Conservation (phyloP, 2,888 invertebrate genomes). For the Brachyptera putata region DNA sequence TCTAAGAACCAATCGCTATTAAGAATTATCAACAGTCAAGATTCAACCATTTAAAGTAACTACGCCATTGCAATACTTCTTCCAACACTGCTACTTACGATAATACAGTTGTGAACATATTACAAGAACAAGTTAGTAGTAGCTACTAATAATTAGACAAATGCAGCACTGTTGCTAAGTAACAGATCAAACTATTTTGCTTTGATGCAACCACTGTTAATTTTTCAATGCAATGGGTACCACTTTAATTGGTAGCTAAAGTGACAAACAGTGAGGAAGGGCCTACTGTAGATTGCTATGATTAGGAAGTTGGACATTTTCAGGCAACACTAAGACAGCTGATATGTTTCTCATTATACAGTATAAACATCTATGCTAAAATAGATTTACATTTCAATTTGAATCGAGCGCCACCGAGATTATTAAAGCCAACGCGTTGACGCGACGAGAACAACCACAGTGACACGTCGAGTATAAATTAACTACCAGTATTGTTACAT, state of each 20-base stretch:
- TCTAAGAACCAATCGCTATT: not conserved
- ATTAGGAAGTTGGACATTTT: slow-evolving; percentile 14
- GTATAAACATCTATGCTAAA: slow-evolving; percentile 10
- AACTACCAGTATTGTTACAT: slow-evolving; percentile 30
- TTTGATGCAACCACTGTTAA: not conserved
- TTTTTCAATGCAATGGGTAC: no score
- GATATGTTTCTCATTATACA: slow-evolving; percentile 19
- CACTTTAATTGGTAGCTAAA: no score
- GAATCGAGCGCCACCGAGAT: slow-evolving; percentile 13
- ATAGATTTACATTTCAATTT: slow-evolving; percentile 13
- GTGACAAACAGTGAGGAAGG: no score
- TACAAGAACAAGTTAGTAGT: not conserved
- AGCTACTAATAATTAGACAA: no score
- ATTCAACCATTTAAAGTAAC: no score
- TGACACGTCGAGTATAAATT: slow-evolving; percentile 24
- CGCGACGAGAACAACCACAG: slow-evolving; percentile 23
- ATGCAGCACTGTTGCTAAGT: no score
- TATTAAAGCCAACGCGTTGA: slow-evolving; percentile 14
- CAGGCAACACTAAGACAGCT: slow-evolving; percentile 10
- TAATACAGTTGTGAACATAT: no score
- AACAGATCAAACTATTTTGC: not conserved
- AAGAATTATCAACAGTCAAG: not conserved
- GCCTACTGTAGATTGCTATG: no score
- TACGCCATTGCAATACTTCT: no score
- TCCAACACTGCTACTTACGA: no score